phyloP scores from a whole-genome alignment of 1,140 invertebrate genomes.

The Gryon sp. region DNA sequence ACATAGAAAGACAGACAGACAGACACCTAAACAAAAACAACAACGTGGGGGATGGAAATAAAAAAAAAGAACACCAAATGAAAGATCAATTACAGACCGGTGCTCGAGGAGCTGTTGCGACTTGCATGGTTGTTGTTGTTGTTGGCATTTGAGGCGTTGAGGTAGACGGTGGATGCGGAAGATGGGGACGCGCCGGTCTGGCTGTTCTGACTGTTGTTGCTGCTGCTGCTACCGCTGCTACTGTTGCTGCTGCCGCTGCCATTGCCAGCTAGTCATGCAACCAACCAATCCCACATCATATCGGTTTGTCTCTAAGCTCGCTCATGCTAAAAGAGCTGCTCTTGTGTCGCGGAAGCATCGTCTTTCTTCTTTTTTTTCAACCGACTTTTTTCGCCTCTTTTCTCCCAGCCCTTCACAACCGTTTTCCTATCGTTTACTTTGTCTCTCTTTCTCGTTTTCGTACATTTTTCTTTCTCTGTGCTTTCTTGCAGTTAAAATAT shows the following conservation, averaged over 20 bases:
- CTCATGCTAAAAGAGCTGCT: slow-evolving; percentile 56
- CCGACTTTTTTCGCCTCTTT: background rate
- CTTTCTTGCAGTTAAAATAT: no score
- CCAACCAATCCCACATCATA: slow-evolving; percentile 71
- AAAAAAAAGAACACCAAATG: slow-evolving; percentile 27
- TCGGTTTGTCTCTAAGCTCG: slow-evolving; percentile 57
- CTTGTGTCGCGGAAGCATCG: slow-evolving; percentile 44
- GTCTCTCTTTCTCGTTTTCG: background rate
- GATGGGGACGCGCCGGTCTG: slow-evolving; percentile 72
- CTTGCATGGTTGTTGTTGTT: slow-evolving; percentile 60
- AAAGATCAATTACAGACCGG: slow-evolving; percentile 73
- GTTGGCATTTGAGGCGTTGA: slow-evolving; percentile 63
- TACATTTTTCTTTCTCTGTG: no score
- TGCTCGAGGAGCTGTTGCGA: slow-evolving; percentile 73
- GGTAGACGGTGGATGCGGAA: slow-evolving; percentile 66
- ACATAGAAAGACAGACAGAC: slow-evolving; percentile 28
- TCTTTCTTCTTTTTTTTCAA: slow-evolving; percentile 14
- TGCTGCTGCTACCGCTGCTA: slow-evolving; percentile 70
- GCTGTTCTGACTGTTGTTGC: slow-evolving; percentile 77
- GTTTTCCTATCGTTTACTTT: background rate
- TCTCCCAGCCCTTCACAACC: background rate
- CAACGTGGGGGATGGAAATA: slow-evolving; percentile 15
- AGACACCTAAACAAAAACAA: slow-evolving; percentile 7
- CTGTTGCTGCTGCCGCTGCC: slow-evolving; percentile 68
- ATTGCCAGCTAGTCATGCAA: slow-evolving; percentile 79